Evolutionary conservation across 2,113 vertebrate genomes (phyloP), one percentile per base, ranked within the genome.

Genomic region (Lepidiolamprologus cunningtoni): DNA sequence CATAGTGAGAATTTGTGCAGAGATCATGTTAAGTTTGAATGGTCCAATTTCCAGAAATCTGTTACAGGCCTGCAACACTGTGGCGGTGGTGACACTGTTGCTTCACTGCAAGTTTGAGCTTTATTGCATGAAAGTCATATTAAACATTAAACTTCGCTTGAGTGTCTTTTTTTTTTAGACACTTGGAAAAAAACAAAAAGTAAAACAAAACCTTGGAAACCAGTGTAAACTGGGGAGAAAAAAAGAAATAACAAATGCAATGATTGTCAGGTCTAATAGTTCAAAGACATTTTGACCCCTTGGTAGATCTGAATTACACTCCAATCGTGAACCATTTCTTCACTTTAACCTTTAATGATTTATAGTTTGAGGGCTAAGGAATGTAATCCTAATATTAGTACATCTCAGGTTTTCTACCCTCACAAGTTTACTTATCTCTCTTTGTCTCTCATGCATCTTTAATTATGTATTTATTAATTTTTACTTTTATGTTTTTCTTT

Each of bases 81-180:
- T 61, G 57, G 16, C 0, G 0, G 23, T 28, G 28, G 28, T 61
- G 57, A 33, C 16, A 61, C 16, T 61, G 57, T 17, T 31, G 26
- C 57, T 9, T 58, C 14, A 58, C 55, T 3, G 55, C 0, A 5
- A 9, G 3, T 31, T 58, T 58, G 55, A 58, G 13, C 26, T 9
- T 28, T 16, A 28, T 28, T 58, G 55, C 55, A 58, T 31, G 2
- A 31, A 58, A 58, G 55, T 28, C 8, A 0, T 28, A 28, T 57
- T 57, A 57, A 57, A 58, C 23, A 28, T 5, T 58, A 58, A 58
- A 58, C 55, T 28, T 58, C 0, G 8, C 23, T 58, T 28, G 2
- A 5, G 23, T 16, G 54, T 13, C 12, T 8, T 28, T 55, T 54
- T 19, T n/a, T 57, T 28, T 28, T 14, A 26, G 23, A 28, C 23